Evolutionary conservation across 2,888 invertebrate genomes (phyloP), one percentile per base, ranked within the genome.

Genomic region (Sclerodermus sp.): DNA sequence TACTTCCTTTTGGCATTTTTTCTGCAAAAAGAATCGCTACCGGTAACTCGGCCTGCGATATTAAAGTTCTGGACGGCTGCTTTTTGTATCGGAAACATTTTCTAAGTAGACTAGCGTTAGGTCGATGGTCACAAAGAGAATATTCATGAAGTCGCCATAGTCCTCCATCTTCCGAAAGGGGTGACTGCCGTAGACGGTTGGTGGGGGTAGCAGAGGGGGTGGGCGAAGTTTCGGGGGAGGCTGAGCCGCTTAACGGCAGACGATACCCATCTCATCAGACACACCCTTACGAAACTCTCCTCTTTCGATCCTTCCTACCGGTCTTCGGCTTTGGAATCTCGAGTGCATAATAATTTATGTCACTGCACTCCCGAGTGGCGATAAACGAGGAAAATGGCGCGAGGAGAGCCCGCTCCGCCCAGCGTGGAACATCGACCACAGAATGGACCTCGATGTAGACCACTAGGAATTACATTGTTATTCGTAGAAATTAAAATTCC

Each of bases 171-270:
- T 23, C 38, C 38, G 38, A 49, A 44, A 47, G 36, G 32, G 38
- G 29, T 13, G 10, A 42, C 30, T 32, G 39, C 16, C 39, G 45
- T 10, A 34, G 49, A n/a, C 32, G 32, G 31, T 32, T 45, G 36
- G 32, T 39, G 36, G 42, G 39, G 40, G 18, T 40, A 39, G 23
- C 37, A 18, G 43, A 42, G 17, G 32, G 42, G 48, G 47, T 51
- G 47, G 47, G 42, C 53, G 45, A 53, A 56, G 45, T 56, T 57
- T 53, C 34, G 43, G 18, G 47, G 57, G 50, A 55, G 49, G 59
- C 49, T 65, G 63, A 68, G 69, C 67, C 64, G 66, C 68, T 69
- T 68, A 66, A 54, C 55, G 55, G 58, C 54, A 65, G 57, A 60
- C 63, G 63, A 67, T 67, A 65, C 62, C 52, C 57, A 47, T 62